These are phyloP conservation scores for Amblyjoppa fuscipennis DNA, from an alignment of 2,888 invertebrate species.

Conservation along the genomic window DNA sequence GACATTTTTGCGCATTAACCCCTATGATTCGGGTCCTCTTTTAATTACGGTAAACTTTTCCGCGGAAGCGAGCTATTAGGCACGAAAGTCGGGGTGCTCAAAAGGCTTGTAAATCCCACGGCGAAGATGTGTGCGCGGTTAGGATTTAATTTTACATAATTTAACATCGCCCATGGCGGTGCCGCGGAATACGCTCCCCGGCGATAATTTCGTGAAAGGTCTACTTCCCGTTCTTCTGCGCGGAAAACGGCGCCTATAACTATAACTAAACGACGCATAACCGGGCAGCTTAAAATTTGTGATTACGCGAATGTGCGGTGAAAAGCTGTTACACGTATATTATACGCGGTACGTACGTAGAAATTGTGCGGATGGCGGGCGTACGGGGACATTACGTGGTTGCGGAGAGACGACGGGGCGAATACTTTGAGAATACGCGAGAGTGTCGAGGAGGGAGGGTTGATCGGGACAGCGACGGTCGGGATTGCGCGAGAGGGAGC, in stretches of 20 bases:
- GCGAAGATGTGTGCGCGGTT: background rate
- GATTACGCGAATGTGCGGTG: slow-evolving; percentile 41
- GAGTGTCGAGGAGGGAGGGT: slow-evolving; percentile 55
- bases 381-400: slow-evolving; percentile 29
- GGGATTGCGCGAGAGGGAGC: slow-evolving; percentile 43
- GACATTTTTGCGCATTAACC: background rate
- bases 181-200: slow-evolving; percentile 41
- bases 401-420: slow-evolving; percentile 32
- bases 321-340: slow-evolving; percentile 47
- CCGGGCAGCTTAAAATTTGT: slow-evolving; percentile 49
- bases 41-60: slow-evolving; percentile 2
- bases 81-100: background rate
- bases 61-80: slow-evolving; percentile 15
- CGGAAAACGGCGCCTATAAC: background rate
- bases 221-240: slow-evolving; percentile 37
- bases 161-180: slow-evolving; percentile 35
- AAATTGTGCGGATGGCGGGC: slow-evolving; percentile 2
- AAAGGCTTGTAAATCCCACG: slow-evolving; percentile 1
- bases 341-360: slow-evolving; percentile 30
- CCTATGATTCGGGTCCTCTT: background rate
- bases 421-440: slow-evolving; percentile 56
- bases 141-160: slow-evolving; percentile 49
- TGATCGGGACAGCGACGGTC: slow-evolving; percentile 18
- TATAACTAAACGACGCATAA: slow-evolving; percentile 33
- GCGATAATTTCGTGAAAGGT: slow-evolving; percentile 58